Conservation (phyloP, 1,140 invertebrate species). For the Pogonognathellus flavescens region DNA sequence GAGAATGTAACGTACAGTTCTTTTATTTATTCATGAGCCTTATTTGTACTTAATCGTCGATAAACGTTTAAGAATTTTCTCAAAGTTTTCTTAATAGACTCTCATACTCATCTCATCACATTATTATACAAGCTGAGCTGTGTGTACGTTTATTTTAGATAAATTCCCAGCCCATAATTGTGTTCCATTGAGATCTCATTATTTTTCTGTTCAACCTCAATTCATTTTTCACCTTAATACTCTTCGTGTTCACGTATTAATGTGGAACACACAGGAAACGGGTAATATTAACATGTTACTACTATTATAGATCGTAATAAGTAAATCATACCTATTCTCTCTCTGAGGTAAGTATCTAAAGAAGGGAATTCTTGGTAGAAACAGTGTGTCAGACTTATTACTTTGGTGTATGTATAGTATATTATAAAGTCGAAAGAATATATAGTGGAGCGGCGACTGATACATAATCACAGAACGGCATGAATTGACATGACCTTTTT, state of each 20-base stretch:
- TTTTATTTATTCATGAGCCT: slow-evolving; percentile 41
- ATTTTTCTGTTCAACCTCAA: slow-evolving; percentile 15
- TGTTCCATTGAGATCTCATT: slow-evolving; percentile 8
- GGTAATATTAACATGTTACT: background rate
- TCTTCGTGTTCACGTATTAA: background rate
- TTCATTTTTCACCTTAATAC: slow-evolving; percentile 4
- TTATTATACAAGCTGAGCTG: background rate
- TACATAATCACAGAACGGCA: background rate
- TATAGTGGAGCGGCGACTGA: background rate
- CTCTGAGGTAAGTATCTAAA: background rate
- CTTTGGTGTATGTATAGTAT: too few relatives aligned
- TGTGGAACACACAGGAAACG: slow-evolving; percentile 20
- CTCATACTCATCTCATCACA: slow-evolving; percentile 4
- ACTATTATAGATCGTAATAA: slow-evolving; percentile 2
- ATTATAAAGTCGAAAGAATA: too few relatives aligned
- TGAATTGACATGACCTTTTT: slow-evolving; percentile 42
- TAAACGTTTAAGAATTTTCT: slow-evolving; percentile 21
- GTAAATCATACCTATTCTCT: too few relatives aligned
- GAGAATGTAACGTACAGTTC: background rate
- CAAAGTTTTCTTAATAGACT: slow-evolving; percentile 22
- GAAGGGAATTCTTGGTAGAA: background rate
- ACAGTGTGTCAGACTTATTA: background rate
- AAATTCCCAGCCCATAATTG: too few relatives aligned
- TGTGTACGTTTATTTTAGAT: background rate
- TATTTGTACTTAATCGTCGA: slow-evolving; percentile 45